Base-by-base conservation (phyloP, 2,888 invertebrate species). In the Drosophila bunnanda region DNA sequence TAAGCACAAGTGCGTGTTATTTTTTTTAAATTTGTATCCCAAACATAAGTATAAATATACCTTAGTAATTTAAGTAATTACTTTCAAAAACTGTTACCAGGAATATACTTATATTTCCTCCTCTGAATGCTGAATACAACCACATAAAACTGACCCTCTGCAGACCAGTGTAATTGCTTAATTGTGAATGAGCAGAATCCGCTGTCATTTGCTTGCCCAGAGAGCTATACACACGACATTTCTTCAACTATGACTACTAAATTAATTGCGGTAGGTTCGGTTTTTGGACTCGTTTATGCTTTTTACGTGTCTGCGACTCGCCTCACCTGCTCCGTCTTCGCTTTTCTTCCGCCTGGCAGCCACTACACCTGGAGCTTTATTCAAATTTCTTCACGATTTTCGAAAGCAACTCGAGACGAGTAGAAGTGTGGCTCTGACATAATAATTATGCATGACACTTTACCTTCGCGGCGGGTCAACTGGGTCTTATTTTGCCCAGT, bases 371-470 rank as follows among this genome's bases (percentile, higher is more conserved):
- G 75, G 28, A 50, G 46, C 57, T 36, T 5, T 64, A 57, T 55
- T 30, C 59, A 58, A 62, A 72, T 82, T 74, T 78, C 71, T 78
- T 69, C 56, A 75, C 52, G 52, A 44, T 61, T 77, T 81, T 85
- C 62, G 85, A 82, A 88, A 82, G 88, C 73, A 58, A 54, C 36
- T 15, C 28, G 28, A n/a, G 50, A 44, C 28, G 60, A 28, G 59
- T 58, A 54, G 65, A 67, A 67, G 25, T 48, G 41, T 48, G 41
- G 55, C 66, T 72, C 89, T 85, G 89, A 87, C 85, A 89, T 85
- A 85, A 85, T 85, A 83, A 88, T 83, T 89, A 87, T 88, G 79
- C 76, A 79, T 70, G 71, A 73, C 66, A 75, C 70, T 76, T 73
- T 78, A 75, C 71, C 79, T 76, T 76, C 72, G 62, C 83, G 78